Evolutionary conservation across 2,888 invertebrate genomes (phyloP).

Genomic region (Perizoma flavofasciatum): DNA sequence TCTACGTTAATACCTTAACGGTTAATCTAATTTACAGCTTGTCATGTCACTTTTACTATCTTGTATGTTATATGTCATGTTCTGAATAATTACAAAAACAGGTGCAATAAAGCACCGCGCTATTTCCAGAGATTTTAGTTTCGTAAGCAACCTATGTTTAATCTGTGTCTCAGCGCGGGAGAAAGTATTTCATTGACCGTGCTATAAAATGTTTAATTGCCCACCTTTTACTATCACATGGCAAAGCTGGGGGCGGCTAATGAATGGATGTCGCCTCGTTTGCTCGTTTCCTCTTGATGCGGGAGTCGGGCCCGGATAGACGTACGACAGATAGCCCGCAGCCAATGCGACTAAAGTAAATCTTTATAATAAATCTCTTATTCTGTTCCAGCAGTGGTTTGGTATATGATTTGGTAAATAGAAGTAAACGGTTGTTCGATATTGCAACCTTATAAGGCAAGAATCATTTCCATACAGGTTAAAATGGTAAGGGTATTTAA

Average conservation of each 20-base stretch:
- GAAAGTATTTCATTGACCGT: conserved; percentile 7
- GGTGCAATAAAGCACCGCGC: conserved; percentile 8
- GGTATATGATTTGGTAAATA: too few species aligned
- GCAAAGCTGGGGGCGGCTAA: conserved; percentile 1
- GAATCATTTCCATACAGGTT: too few species aligned
- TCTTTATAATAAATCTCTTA: too few species aligned
- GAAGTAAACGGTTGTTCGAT: too few species aligned
- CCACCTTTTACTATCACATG: not conserved
- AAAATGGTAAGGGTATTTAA: too few species aligned
- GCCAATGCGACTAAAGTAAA: too few species aligned
- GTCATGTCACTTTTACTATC: not conserved
- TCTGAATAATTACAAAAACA: conserved; percentile 11
- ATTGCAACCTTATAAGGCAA: too few species aligned
- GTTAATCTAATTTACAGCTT: not conserved
- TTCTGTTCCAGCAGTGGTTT: too few species aligned
- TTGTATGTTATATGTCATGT: not conserved
- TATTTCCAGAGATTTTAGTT: not conserved
- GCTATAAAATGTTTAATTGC: conserved; percentile 11
- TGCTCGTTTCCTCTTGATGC: not conserved
- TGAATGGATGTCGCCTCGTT: not conserved
- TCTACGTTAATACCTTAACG: conserved; percentile 1
- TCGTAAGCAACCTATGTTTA: not conserved
- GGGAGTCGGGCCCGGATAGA: too few species aligned
- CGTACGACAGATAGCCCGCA: too few species aligned
- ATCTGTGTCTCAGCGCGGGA: conserved; percentile 1